phyloP scores from a whole-genome alignment of 2,113 vertebrate genomes.

The Colinus virginianus region DNA sequence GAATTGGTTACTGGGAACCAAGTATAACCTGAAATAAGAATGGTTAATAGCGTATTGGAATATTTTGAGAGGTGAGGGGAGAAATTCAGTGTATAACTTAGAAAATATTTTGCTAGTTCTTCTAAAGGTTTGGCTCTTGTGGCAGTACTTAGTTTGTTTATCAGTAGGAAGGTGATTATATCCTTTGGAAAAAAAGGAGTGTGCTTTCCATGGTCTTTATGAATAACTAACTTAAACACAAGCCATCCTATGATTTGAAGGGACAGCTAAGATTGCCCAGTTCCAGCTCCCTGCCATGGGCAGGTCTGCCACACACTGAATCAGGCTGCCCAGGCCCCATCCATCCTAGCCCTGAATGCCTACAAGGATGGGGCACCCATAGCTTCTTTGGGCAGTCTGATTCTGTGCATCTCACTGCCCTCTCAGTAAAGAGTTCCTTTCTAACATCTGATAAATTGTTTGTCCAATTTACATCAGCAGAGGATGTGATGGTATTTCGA shows the following conservation, averaged over 20 bases:
- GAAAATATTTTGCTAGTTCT: background rate
- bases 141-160: background rate
- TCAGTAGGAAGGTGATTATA: background rate
- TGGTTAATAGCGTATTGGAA: background rate
- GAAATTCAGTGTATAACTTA: background rate
- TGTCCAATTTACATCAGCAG: background rate
- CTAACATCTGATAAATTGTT: background rate
- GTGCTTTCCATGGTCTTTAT: background rate
- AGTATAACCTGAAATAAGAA: background rate
- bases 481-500: constrained; percentile 12
- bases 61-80: background rate
- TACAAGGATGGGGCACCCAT: background rate
- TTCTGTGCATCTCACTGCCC: background rate
- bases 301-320: no score
- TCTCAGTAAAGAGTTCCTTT: background rate
- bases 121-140: background rate
- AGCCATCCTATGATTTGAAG: background rate
- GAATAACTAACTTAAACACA: background rate
- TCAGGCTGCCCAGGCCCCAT: background rate
- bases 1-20: background rate
- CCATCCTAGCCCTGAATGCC: background rate
- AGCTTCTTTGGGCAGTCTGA: background rate
- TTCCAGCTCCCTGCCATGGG: no score
- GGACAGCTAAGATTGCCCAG: background rate
- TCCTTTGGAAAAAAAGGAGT: background rate